Evolutionary conservation across 2,888 invertebrate species (phyloP).

Genomic region (Eupithecia abbreviata): DNA sequence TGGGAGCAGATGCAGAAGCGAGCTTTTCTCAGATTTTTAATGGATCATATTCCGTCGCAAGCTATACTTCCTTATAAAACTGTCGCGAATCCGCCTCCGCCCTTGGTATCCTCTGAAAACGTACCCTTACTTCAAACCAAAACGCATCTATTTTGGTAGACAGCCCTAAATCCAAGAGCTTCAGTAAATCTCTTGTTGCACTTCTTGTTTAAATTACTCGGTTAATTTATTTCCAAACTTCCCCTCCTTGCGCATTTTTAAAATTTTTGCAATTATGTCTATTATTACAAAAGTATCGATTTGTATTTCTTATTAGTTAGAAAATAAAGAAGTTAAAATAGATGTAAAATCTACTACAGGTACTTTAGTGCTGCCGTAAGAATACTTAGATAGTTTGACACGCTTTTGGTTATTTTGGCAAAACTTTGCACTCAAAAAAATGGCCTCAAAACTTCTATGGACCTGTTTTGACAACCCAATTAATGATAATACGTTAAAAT

Average conservation of each 20-base stretch:
- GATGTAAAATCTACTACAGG: background rate
- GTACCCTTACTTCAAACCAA: background rate
- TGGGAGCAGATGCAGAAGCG: background rate
- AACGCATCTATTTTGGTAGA: background rate
- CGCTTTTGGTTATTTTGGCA: background rate
- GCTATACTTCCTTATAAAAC: background rate
- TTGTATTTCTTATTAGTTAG: background rate
- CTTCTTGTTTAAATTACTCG: background rate
- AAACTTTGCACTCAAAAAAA: background rate
- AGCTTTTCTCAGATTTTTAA: background rate
- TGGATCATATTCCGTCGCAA: background rate
- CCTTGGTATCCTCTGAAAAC: background rate
- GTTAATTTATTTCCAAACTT: background rate
- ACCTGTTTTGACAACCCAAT: background rate
- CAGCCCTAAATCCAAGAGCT: background rate
- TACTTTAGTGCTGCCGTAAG: background rate
- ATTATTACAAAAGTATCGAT: background rate
- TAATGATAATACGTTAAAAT: background rate
- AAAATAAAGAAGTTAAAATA: background rate
- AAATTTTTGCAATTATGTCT: background rate
- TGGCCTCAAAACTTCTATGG: background rate
- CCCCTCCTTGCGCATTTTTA: background rate
- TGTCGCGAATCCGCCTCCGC: background rate
- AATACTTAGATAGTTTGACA: background rate
- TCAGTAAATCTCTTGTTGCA: constrained; percentile 1